Conservation (phyloP, 2,797 vertebrate genomes). For the Falco concolor region DNA sequence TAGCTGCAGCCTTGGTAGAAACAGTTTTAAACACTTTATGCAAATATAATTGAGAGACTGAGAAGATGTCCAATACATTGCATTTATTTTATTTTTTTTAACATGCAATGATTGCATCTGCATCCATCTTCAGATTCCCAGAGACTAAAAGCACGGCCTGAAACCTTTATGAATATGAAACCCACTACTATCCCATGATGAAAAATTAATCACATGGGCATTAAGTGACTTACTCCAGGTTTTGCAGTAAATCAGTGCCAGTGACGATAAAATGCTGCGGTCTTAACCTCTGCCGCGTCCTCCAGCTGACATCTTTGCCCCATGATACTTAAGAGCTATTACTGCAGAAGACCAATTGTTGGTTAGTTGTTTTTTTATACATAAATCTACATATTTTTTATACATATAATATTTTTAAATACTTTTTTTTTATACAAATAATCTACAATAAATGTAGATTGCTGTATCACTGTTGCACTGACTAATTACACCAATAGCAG, state of each 20-base stretch:
- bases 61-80: background rate
- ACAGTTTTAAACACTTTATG: background rate
- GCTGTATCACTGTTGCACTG: background rate
- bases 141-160: background rate
- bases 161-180: background rate
- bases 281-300: background rate
- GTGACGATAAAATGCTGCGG: background rate
- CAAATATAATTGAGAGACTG: background rate
- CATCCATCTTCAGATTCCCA: background rate
- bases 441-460: background rate
- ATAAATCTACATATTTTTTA: too few relatives aligned
- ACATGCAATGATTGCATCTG: background rate
- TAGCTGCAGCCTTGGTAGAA: background rate
- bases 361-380: background rate
- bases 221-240: background rate
- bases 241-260: background rate
- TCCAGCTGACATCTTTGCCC: background rate
- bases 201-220: slow-evolving; percentile 4
- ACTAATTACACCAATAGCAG: background rate
- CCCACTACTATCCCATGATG: background rate
- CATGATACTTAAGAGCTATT: background rate
- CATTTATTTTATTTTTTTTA: background rate
- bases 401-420: too few relatives aligned
- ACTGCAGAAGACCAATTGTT: background rate
- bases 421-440: too few relatives aligned